A percentile compares a stretch with the other conserved stretches of the same genome.
Evolutionary conservation across 1,140 invertebrate genomes (phyloP).

Genomic region (Euborellia annulipes): DNA sequence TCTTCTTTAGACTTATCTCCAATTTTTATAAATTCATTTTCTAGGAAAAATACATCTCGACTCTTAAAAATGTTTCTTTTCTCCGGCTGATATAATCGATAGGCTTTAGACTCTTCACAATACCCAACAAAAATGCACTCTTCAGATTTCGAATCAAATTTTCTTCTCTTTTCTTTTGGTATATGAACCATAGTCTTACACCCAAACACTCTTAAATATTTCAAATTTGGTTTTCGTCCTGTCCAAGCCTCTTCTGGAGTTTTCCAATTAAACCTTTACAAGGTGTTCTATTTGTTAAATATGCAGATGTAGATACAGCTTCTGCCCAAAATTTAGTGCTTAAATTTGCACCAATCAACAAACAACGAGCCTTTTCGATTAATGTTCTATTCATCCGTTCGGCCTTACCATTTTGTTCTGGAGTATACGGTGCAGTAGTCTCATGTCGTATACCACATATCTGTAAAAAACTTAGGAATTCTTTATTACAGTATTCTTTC

Average conservation of each 20-base stretch:
- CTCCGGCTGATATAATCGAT: slow-evolving; percentile 14
- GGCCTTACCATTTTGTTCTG: slow-evolving; percentile 21
- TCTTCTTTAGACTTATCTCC: too few relatives aligned
- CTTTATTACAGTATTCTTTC: slow-evolving; percentile 23
- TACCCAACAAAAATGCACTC: slow-evolving; percentile 18
- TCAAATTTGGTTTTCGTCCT: slow-evolving; percentile 14
- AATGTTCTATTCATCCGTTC: slow-evolving; percentile 21
- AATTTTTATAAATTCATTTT: too few relatives aligned
- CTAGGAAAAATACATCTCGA: too few relatives aligned
- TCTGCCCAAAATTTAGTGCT: slow-evolving; percentile 23
- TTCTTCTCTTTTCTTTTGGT: slow-evolving; percentile 15
- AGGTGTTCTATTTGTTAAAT: slow-evolving; percentile 22
- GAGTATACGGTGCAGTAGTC: slow-evolving; percentile 16
- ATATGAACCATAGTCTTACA: slow-evolving; percentile 16
- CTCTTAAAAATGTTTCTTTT: too few relatives aligned
- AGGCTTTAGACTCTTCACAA: slow-evolving; percentile 5
- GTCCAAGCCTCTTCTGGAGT: slow-evolving; percentile 19
- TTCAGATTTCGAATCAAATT: slow-evolving; percentile 16
- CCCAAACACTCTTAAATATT: slow-evolving; percentile 19
- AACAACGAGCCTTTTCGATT: slow-evolving; percentile 16
- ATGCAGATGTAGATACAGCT: slow-evolving; percentile 19
- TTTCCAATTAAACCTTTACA: slow-evolving; percentile 13
- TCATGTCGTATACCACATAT: slow-evolving; percentile 17
- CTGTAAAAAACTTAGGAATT: slow-evolving; percentile 16
- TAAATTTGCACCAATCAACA: slow-evolving; percentile 16